Evolutionary conservation across 2,113 vertebrate genomes (phyloP).

Genomic region (Alectura lathami): DNA sequence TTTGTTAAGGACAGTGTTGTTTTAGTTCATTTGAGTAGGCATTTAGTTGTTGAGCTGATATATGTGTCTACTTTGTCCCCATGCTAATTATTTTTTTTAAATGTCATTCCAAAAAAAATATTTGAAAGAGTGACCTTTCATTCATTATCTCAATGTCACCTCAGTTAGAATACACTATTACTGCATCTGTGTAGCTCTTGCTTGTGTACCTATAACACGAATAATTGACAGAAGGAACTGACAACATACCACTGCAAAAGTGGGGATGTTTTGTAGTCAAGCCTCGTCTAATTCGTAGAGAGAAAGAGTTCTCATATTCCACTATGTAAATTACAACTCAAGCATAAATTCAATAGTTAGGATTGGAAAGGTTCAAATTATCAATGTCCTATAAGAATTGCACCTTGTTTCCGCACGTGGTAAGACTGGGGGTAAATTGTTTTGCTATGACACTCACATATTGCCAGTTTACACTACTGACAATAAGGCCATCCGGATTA

Average conservation of each 20-base stretch:
- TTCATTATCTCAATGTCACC: neutral
- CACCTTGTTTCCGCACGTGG: constrained; percentile 5
- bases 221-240: neutral
- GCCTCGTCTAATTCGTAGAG: neutral
- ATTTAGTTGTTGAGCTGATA: neutral
- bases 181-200: neutral
- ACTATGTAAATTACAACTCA: neutral
- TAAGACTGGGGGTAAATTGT: neutral
- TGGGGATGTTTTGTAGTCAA: neutral
- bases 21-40: neutral
- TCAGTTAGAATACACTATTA: neutral
- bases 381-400: neutral
- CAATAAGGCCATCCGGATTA: constrained; percentile 50
- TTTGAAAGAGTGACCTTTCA: neutral
- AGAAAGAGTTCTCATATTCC: neutral
- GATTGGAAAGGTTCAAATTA: neutral
- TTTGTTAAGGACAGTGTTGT: neutral
- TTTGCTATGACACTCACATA: neutral
- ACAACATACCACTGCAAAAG: neutral
- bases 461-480: neutral
- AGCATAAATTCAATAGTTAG: constrained; percentile 2
- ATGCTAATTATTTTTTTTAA: neutral
- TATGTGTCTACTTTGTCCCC: neutral
- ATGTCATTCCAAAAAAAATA: neutral
- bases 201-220: neutral